Evolutionary conservation across 2,113 vertebrate genomes (phyloP), one percentile per base, ranked within the genome.

Genomic region (Ailurus styani): DNA sequence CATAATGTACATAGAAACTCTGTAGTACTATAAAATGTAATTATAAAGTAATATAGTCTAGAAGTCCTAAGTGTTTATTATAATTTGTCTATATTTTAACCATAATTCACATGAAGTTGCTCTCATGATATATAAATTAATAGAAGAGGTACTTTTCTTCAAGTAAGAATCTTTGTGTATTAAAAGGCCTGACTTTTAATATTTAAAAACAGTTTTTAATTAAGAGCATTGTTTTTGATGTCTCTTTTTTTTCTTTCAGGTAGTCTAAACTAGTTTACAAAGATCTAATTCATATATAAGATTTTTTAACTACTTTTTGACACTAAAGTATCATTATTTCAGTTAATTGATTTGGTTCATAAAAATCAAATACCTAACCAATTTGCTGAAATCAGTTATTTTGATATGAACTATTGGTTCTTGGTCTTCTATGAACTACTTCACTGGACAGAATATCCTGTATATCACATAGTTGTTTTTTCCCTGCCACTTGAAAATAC

Each of bases 11-110:
- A 20, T 29, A 70, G 21, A 77, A 89, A 82, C 23, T 96, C 45
- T 45, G 21, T 75, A 79, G 42, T 20, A 70, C 21, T 82, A 29
- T 45, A 50, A 93, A 85, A 47, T 54, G 62, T 40, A 97, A 72
- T 64, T 78, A 18, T 34, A 34, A 81, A 25, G n/a, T 47, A 25
- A 83, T 87, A 31, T 7, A 14, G 11, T 73, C 11, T 50, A 82
- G 25, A 95, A 81, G 93, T 62, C 60, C 4, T 54, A 37, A 68
- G 42, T 27, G 86, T 89, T 91, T n/a, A 75, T 62, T 70, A 45
- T 94, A 77, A 90, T 77, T 88, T 90, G 31, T 55, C 9, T 50
- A 4, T 79, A 93, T 60, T 86, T 97, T 90, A 91, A 37, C 72
- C 45, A 87, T 37, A 82, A 79, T 14, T 18, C 54, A 55, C 34